Percentiles rank a stretch among this genome's conserved stretches.
phyloP scores from a whole-genome alignment of 2,113 vertebrate species.

The Crotalus viridis region DNA sequence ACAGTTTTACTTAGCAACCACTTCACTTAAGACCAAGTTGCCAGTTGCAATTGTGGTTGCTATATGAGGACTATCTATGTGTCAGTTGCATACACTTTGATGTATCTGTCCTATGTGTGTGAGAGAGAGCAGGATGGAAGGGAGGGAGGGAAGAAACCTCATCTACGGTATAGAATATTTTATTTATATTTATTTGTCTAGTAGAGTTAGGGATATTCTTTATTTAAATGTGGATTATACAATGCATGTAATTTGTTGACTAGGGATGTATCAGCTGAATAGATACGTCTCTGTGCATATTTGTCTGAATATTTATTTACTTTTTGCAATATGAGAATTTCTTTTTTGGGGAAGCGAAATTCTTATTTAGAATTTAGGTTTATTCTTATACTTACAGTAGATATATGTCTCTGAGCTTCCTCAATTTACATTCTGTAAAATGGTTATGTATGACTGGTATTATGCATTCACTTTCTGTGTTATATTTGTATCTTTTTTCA shows the following conservation, averaged over 20 bases:
- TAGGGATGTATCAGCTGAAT: neutral
- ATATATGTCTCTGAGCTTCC: neutral
- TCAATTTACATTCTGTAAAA: neutral
- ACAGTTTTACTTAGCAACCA: neutral
- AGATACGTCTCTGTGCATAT: neutral
- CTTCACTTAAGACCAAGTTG: neutral
- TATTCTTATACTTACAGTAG: neutral
- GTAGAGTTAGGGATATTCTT: neutral
- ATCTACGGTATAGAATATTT: neutral
- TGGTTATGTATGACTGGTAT: neutral
- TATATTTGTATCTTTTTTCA: neutral
- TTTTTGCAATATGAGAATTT: neutral
- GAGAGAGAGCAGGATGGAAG: neutral
- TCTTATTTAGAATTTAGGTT: neutral
- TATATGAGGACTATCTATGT: neutral
- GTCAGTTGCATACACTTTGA: neutral
- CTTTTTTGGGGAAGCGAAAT: neutral
- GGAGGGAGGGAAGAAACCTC: neutral
- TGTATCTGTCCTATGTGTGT: neutral
- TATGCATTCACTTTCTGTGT: neutral
- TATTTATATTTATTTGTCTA: neutral
- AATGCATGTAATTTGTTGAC: neutral
- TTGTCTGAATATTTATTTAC: neutral
- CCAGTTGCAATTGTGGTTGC: neutral
- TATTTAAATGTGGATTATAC: neutral